Evolutionary conservation across 2,888 invertebrate genomes (phyloP).

Genomic region (Drosophila paracracens): DNA sequence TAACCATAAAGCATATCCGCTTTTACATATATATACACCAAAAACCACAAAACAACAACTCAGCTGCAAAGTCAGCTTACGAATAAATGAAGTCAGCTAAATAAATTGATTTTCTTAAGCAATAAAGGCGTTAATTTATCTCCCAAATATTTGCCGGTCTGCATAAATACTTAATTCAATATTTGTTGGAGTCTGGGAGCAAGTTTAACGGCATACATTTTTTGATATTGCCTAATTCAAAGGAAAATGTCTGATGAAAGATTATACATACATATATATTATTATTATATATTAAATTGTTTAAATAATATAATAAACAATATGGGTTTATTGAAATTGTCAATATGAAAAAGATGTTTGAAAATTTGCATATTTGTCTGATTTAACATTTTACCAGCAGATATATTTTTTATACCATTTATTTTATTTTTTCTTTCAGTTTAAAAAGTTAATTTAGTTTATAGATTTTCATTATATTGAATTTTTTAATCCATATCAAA

Average conservation of each 20-base stretch:
- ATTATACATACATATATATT: background rate
- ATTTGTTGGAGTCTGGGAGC: background rate
- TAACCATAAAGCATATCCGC: slow-evolving; percentile 29
- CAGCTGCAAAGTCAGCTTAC: slow-evolving; percentile 1
- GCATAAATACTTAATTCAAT: background rate
- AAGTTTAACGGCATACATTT: background rate
- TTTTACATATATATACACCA: background rate
- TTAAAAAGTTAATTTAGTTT: background rate
- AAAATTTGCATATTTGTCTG: background rate
- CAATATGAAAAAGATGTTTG: background rate
- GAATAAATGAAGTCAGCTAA: background rate
- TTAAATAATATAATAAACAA: background rate
- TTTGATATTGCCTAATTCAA: background rate
- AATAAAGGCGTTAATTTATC: slow-evolving; percentile 1
- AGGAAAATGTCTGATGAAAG: background rate
- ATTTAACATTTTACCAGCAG: background rate
- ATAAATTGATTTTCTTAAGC: slow-evolving; percentile 4
- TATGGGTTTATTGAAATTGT: background rate
- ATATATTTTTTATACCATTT: background rate
- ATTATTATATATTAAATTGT: background rate
- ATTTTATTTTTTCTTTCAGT: background rate
- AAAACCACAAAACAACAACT: slow-evolving; percentile 12
- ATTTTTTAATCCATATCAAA: background rate
- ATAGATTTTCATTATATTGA: background rate
- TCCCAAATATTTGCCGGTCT: background rate